phyloP scores from a whole-genome alignment of 1,140 invertebrate species.

The Lucilia sericata region DNA sequence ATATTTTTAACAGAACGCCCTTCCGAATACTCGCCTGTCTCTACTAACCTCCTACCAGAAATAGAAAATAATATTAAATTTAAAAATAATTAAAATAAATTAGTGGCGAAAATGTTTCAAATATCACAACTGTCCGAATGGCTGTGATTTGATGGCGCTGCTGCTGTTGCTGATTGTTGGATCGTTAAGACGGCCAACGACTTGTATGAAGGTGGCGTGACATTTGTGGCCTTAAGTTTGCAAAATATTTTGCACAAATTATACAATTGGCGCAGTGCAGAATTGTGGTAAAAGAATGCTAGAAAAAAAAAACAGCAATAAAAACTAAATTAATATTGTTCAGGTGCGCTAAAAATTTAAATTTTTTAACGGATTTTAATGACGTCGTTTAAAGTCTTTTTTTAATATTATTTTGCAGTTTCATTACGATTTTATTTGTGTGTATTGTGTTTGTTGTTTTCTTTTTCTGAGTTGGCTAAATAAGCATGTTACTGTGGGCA shows the following conservation, averaged over 20 bases:
- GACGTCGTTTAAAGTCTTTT: background rate
- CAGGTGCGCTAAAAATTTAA: constrained; percentile 26
- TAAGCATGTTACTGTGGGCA: background rate
- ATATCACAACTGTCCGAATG: constrained; percentile 10
- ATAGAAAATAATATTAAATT: background rate
- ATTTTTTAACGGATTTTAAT: constrained; percentile 22
- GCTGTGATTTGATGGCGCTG: background rate
- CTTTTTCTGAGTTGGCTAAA: background rate
- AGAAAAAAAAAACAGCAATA: background rate
- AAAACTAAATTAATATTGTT: constrained; percentile 16
- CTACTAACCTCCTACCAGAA: background rate
- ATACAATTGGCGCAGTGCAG: background rate
- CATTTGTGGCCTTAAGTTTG: constrained; percentile 16
- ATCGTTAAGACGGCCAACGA: background rate
- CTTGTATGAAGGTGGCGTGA: constrained; percentile 6
- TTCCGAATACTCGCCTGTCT: background rate
- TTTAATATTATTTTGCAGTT: background rate
- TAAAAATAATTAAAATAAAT: constrained; percentile 24
- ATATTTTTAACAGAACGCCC: constrained; percentile 24
- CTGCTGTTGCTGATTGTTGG: background rate
- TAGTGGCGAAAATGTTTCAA: constrained; percentile 26
- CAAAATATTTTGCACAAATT: background rate
- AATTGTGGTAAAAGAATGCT: background rate
- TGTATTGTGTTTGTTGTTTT: background rate
- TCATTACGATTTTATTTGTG: background rate